Evolutionary conservation across 2,113 vertebrate species (phyloP).

Genomic region (Thymallus thymallus): DNA sequence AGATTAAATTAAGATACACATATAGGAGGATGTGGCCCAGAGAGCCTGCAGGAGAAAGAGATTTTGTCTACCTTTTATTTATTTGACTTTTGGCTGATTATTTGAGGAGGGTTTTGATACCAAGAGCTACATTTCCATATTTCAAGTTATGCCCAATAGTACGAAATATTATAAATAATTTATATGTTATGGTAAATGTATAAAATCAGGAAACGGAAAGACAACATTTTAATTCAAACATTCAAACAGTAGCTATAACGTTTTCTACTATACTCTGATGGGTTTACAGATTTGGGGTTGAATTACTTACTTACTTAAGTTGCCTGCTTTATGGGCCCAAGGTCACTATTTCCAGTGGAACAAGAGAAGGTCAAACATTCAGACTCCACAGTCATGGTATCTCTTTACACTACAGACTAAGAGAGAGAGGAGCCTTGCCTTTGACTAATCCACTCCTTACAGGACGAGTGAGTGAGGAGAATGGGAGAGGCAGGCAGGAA

Average conservation of each 20-base stretch:
- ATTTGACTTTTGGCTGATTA: constrained; percentile 67
- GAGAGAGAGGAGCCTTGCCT: not conserved
- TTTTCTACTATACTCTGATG: not conserved
- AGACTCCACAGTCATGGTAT: too few relatives aligned
- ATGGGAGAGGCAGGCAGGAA: constrained; percentile 29
- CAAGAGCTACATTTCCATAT: constrained; percentile 50
- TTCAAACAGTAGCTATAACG: not conserved
- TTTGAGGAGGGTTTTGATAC: constrained; percentile 42
- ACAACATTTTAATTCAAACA: not conserved
- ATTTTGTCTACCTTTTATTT: constrained; percentile 69
- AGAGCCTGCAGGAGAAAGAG: constrained; percentile 60
- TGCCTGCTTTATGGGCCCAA: too few relatives aligned
- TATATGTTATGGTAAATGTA: not conserved
- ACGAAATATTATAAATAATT: not conserved
- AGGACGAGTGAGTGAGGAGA: too few relatives aligned
- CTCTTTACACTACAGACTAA: too few relatives aligned
- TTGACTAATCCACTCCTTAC: not conserved
- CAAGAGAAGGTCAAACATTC: too few relatives aligned
- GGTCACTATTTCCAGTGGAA: too few relatives aligned
- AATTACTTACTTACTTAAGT: too few relatives aligned
- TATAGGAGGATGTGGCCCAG: constrained; percentile 57
- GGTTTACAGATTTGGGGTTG: not conserved
- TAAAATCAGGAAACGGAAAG: not conserved
- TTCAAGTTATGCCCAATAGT: constrained; percentile 33
- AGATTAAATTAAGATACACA: constrained; percentile 80